Evolutionary conservation across 64 coral and sea anemone genomes (phyloP), one percentile per base, ranked within the genome.

Genomic region (Montipora efflorescens): DNA sequence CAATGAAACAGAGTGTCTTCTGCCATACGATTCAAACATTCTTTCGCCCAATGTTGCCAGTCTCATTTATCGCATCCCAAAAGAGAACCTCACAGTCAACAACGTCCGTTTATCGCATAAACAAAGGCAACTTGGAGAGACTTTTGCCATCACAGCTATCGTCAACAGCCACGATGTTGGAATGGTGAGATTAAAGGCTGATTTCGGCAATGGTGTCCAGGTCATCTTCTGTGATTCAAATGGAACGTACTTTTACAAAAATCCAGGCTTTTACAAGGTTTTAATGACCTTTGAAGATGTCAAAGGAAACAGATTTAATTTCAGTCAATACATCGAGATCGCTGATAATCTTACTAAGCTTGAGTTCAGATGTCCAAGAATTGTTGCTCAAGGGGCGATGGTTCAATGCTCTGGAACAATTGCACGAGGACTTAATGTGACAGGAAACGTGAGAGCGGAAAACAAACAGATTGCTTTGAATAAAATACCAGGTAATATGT

Each of bases 331-430:
- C 8, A 51, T 86, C 8, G 15, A 49, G 45, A 71, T 86, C 19
- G 45, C 82, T 50, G 82, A 86, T 71, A 86, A 86, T 22, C 82
- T 86, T 46, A 86, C 82, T 5, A 7, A 86, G 66, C 36, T 70
- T 18, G 66, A 47, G 6, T 86, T 86, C 0, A 12, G 71, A 45
- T 86, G 82, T 22, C 82, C 82, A 18, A 8, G 10, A 71, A 66
- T 18, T 21, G 43, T 23, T n/a, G 59, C 64, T 23, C 36, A 71
- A 51, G 82, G 82, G 5, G 7, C n/a, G 43, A 22, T 14, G 46
- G 82, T 51, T 21, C 45, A 20, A 5, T 86, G 82, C 66, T 16
- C 3, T 3, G 67, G 46, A 20, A 51, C 68, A 72, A 2, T 86
- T 72, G 82, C 64, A 3, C 64, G 82, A 86, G 59, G 62, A 49